Evolutionary conservation across 2,888 invertebrate genomes (phyloP), one percentile per base, ranked within the genome.

Genomic region (Drosophila meridiana): DNA sequence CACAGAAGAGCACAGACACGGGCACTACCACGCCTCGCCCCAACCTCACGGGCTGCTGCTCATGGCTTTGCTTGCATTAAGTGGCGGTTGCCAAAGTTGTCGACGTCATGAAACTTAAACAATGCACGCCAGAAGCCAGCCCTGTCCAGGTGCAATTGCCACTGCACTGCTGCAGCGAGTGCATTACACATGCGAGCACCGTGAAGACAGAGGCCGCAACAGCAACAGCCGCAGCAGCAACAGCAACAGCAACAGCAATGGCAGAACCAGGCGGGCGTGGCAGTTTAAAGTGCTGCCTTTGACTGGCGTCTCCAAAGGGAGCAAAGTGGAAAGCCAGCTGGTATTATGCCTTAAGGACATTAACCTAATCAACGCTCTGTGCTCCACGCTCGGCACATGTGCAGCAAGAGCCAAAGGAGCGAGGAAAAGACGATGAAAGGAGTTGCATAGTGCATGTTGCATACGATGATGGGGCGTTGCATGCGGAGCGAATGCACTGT

Each of bases 21-120:
- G 47, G 53, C 53, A 58, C 63, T 52, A 48, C 58, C 62, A 63
- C 63, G 62, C 59, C 63, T 47, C 28, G n/a, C 14, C 47, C 3
- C 45, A 52, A 26, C 56, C 58, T 48, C 65, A 47, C n/a, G 53
- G 47, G 48, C 42, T 30, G 28, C 56, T 55, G 55, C 56, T 56
- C 42, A 42, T 48, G 59, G 65, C 80, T 59, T 80, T 72, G 77
- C 80, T 84, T 84, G 83, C 84, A 80, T 83, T 84, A 86, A 86
- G 87, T 86, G 85, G 87, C 83, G 85, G 87, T 84, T 87, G 78
- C 75, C 80, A 80, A 86, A 85, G 82, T 85, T 87, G 81, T 82
- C 83, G 83, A 86, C 83, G 79, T 86, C 83, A 79, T 83, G 83
- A 71, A 83, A 86, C 83, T 86, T 79, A 79, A 86, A 83, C 83